Base-by-base conservation (phyloP, 2,113 vertebrate genomes). In the Cyphomyrus plagiostoma region DNA sequence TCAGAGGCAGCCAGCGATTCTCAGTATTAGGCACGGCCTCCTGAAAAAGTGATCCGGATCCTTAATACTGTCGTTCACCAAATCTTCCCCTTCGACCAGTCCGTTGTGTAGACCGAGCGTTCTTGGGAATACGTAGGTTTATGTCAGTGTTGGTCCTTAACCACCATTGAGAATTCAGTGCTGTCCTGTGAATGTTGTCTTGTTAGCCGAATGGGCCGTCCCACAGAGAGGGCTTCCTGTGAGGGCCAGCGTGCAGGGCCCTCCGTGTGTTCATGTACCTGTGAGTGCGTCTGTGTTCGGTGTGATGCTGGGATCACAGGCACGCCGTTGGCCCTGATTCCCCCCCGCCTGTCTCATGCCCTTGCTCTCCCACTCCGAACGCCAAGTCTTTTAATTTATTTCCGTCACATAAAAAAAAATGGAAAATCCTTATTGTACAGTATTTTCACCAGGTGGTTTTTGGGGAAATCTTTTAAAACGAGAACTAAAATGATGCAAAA, bases 401-500 rank as follows among this genome's bases (percentile, higher is more conserved):
- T 94, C 66, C 45, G 26, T 91, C 91, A 91, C 49, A 92, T 90
- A 74, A 66, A 91, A 50, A 91, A 30, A 46, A 89, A 89, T 88
- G 91, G 86, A 88, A 89, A 46, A 70, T 90, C 88, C 70, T 88
- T 88, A 90, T 58, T 86, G 85, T 92, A 91, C 89, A 90, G 89
- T 91, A 90, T 92, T 90, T 90, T 90, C 89, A 88, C 88, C 74
- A 86, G 70, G 86, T 86, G 86, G 88, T 83, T 84, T 87, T 86
- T 87, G 82, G 84, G 83, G 30, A 82, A 83, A 83, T 66, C 30
- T 92, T 92, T 90, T 90, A 89, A 94, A 93, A 91, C 62, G 56
- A 62, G 80, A 89, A 88, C 58, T 94, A 93, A 91, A 92, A 90
- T 93, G 94, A 93, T 94, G 94, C 93, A 93, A 94, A 94, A 86